A percentile compares a stretch with the other conserved stretches of the same genome.
These are phyloP conservation scores for Nannospalax galili DNA, from an alignment of 2,113 vertebrate species.

Conservation along the genomic window DNA sequence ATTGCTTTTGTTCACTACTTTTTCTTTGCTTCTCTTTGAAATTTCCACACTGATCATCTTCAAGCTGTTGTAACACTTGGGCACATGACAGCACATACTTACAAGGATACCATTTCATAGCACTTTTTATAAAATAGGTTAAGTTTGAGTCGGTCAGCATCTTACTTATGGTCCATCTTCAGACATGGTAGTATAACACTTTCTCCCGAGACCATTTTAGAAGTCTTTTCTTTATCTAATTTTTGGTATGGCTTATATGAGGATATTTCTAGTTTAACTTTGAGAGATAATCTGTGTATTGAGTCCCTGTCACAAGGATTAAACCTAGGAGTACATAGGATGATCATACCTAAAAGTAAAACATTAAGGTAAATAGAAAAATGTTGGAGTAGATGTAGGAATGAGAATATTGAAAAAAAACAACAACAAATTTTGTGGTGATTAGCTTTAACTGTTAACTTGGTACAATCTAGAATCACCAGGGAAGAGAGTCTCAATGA, in stretches of 20 bases:
- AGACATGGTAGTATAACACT: rapidly evolving
- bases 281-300: not conserved
- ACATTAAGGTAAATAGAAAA: not conserved
- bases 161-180: not conserved
- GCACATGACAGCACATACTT: not conserved
- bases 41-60: not conserved
- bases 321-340: not conserved
- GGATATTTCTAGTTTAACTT: not conserved
- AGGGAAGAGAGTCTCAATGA: not conserved
- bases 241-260: not conserved
- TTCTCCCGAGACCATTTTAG: not conserved
- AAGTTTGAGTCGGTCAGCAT: not conserved
- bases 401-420: not conserved
- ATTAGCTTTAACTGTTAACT: not conserved
- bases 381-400: not conserved
- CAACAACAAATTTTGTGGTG: not conserved
- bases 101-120: not conserved
- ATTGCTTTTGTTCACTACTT: not conserved
- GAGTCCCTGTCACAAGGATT: not conserved
- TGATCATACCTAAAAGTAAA: not conserved
- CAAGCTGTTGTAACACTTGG: not conserved
- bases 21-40: conserved; percentile 56
- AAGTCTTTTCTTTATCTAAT: not conserved
- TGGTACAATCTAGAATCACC: too few species aligned
- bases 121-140: not conserved